A percentile compares a stretch with the other conserved stretches of the same genome.
Conservation (phyloP, 2,797 vertebrate species). For the Semaprochilodus insignis region DNA sequence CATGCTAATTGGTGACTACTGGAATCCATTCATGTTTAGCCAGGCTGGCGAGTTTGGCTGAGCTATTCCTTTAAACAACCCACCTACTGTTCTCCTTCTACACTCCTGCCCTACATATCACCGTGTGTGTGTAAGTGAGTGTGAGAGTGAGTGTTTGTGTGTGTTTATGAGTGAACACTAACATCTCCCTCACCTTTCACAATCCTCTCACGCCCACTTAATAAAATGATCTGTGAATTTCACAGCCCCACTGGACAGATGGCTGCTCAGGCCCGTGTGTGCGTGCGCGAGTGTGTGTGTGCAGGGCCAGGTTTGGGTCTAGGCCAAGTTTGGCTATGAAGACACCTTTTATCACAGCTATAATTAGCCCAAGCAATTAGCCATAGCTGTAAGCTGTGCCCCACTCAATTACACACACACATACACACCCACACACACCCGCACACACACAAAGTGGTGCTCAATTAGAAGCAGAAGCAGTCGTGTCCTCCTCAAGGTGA, state of each 20-base stretch:
- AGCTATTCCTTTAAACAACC: no score
- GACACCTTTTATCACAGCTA: conserved; percentile 56
- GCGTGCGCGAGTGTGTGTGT: not conserved
- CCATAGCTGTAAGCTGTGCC: conserved; percentile 55
- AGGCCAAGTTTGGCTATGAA: conserved; percentile 43
- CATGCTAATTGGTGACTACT: no score
- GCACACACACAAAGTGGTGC: conserved; percentile 17
- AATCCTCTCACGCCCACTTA: conserved; percentile 16
- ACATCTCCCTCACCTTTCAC: conserved; percentile 1
- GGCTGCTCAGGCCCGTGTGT: not conserved
- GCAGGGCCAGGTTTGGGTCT: conserved; percentile 28
- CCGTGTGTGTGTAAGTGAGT: not conserved
- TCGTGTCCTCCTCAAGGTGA: conserved; percentile 28
- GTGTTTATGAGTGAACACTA: not conserved
- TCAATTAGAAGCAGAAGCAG: conserved; percentile 36
- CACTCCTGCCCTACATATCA: not conserved
- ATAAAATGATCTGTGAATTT: conserved; percentile 30
- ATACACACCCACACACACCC: conserved; percentile 8
- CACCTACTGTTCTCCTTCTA: not conserved
- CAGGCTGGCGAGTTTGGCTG: no score
- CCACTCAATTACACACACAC: conserved; percentile 46
- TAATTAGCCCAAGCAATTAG: conserved; percentile 61
- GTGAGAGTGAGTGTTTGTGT: not conserved
- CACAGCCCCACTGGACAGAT: conserved; percentile 35
- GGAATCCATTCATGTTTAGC: no score